Conservation (phyloP, 2,113 vertebrate species). For the Telmatochromis sp. region DNA sequence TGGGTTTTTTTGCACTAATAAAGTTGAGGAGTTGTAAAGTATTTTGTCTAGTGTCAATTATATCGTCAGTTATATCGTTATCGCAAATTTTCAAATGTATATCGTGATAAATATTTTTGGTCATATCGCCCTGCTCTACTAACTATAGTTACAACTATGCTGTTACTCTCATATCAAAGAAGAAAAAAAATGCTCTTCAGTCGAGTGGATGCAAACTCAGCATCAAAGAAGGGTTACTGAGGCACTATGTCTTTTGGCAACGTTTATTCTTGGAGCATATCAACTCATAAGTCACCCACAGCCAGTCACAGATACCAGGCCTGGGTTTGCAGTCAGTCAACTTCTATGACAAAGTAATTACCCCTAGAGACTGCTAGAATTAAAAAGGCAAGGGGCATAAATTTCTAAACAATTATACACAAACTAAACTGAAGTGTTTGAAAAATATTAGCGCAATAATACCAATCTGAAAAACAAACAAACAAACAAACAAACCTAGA, state of each 20-base stretch:
- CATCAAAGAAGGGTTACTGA: background rate
- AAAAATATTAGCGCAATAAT: background rate
- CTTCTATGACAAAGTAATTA: background rate
- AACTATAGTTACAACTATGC: background rate
- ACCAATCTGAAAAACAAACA: background rate
- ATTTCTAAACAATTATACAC: background rate
- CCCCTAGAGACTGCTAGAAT: background rate
- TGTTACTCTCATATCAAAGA: background rate
- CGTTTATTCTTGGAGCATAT: background rate
- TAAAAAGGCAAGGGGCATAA: background rate
- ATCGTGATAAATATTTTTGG: background rate
- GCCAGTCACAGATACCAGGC: background rate
- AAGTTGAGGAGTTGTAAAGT: background rate
- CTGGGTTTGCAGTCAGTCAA: background rate
- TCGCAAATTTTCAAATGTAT: background rate
- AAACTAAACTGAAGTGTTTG: background rate
- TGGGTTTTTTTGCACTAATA: background rate
- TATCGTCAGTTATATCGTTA: background rate
- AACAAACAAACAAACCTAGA: background rate
- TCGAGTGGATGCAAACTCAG: background rate
- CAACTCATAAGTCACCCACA: background rate
- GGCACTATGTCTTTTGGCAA: background rate
- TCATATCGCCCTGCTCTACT: background rate
- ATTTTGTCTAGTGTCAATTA: background rate
- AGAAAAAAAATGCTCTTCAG: background rate